Conservation (phyloP, 2,113 vertebrate genomes). For the Oenanthe melanoleuca region DNA sequence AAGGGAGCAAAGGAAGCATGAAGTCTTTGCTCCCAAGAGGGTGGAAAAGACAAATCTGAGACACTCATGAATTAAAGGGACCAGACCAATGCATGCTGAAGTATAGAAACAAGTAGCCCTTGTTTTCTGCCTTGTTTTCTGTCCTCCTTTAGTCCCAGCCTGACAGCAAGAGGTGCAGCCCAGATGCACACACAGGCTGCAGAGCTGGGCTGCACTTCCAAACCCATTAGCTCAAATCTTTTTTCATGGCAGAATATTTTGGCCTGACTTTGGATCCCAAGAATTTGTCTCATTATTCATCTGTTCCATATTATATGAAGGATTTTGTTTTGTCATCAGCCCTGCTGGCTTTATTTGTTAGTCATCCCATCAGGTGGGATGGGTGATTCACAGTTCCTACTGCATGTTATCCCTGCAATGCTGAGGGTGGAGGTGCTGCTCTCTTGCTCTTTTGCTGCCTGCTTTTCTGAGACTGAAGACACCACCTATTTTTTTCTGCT, state of each 20-base stretch:
- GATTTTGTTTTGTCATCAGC: background rate
- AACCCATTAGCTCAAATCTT: background rate
- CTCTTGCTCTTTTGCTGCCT: background rate
- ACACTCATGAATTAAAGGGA: background rate
- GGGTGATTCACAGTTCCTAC: background rate
- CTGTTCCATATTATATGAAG: background rate
- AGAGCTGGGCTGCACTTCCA: background rate
- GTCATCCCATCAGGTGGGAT: background rate
- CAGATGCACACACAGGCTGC: background rate
- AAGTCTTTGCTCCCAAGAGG: background rate
- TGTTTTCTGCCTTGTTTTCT: background rate
- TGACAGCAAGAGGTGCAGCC: background rate
- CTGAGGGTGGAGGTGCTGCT: background rate
- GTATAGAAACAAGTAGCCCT: background rate
- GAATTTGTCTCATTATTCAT: background rate
- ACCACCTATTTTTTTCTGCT: background rate
- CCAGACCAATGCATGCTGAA: background rate
- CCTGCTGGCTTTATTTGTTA: background rate
- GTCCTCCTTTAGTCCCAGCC: background rate
- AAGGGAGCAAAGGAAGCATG: background rate
- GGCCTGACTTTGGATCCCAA: background rate
- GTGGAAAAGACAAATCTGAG: background rate
- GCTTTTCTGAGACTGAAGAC: background rate
- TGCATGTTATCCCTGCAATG: accelerated
- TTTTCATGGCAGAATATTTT: background rate